These are phyloP conservation scores for Smittia sp. DNA, from an alignment of 2,888 invertebrate genomes.

Conservation along the genomic window DNA sequence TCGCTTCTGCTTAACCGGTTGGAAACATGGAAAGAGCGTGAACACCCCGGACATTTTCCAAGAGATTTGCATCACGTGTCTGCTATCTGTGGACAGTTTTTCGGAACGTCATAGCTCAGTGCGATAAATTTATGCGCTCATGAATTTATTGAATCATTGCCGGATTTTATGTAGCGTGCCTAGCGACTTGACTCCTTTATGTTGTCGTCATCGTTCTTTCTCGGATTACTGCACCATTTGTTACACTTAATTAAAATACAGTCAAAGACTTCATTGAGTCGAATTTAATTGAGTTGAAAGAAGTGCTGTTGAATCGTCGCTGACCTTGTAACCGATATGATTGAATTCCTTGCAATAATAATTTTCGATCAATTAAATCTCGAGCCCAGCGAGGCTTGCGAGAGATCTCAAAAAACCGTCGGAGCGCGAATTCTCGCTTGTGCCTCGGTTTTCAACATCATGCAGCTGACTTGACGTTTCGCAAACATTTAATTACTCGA, in stretches of 20 bases:
- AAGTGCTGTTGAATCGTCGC: neutral
- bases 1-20: neutral
- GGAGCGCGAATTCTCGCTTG: neutral
- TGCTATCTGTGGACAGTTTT: neutral
- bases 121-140: constrained; percentile 15
- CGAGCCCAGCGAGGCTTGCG: neutral
- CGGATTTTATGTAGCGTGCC: constrained; percentile 32
- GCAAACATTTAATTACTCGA: neutral
- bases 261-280: constrained; percentile 24
- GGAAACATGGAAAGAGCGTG: neutral
- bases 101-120: neutral
- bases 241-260: constrained; percentile 36
- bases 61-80: constrained; percentile 37
- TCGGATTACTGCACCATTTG: constrained; percentile 31
- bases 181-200: constrained; percentile 22
- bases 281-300: constrained; percentile 11
- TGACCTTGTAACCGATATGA: constrained; percentile 30
- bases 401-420: neutral
- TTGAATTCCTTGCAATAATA: neutral
- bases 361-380: constrained; percentile 13
- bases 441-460: neutral
- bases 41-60: constrained; percentile 25
- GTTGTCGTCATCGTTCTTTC: neutral
- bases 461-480: neutral
- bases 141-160: constrained; percentile 16